Evolutionary conservation across 2,888 invertebrate genomes (phyloP).

Genomic region (Melangyna quadrimaculata): DNA sequence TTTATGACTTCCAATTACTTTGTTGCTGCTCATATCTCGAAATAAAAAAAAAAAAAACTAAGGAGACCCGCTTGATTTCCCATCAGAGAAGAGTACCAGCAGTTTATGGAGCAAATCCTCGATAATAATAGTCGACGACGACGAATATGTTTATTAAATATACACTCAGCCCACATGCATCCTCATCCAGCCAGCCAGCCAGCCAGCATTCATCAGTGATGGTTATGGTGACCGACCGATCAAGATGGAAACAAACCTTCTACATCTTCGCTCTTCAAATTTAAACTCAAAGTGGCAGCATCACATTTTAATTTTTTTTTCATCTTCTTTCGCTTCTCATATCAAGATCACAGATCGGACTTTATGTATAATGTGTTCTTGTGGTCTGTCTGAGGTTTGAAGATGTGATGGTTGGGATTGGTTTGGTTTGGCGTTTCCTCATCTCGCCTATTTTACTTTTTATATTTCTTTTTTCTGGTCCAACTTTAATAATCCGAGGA

Average conservation of each 20-base stretch:
- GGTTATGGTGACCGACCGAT: slow-evolving; percentile 19
- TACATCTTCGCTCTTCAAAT: not conserved
- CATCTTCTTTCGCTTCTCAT: slow-evolving; percentile 43
- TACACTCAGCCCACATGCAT: slow-evolving; percentile 44
- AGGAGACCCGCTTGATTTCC: slow-evolving; percentile 15
- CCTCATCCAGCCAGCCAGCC: too few species aligned
- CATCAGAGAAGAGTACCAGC: slow-evolving; percentile 11
- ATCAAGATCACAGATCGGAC: slow-evolving; percentile 61
- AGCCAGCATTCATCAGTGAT: not conserved
- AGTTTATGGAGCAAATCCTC: slow-evolving; percentile 24
- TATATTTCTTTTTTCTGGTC: not conserved
- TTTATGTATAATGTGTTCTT: slow-evolving; percentile 7
- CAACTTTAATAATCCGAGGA: slow-evolving; percentile 13
- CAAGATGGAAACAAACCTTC: slow-evolving; percentile 16
- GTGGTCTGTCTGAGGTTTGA: slow-evolving; percentile 9
- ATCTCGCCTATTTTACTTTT: not conserved
- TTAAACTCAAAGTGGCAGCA: slow-evolving; percentile 50
- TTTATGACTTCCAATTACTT: slow-evolving; percentile 21
- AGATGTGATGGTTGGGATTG: not conserved
- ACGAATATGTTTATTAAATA: slow-evolving; percentile 19
- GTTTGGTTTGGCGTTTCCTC: not conserved
- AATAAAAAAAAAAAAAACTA: too few species aligned
- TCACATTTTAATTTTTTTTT: slow-evolving; percentile 15
- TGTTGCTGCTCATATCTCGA: not conserved
- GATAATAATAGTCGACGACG: not conserved